These are phyloP conservation scores for Xylocopa sonorina DNA, from an alignment of 1,140 invertebrate species.

Conservation along the genomic window DNA sequence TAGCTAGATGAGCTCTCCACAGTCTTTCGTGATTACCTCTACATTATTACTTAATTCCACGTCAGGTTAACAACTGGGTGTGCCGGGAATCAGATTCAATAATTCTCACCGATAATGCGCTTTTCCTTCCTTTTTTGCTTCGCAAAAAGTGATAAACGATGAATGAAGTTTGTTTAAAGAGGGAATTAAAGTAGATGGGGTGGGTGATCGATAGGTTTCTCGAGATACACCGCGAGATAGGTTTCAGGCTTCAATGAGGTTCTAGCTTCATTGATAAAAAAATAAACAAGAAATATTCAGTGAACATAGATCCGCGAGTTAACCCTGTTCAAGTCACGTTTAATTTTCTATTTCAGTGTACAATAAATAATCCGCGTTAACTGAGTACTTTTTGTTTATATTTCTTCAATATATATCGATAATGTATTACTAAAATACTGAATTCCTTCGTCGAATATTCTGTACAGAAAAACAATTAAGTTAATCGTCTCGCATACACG, in stretches of 20 bases:
- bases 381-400: conserved; percentile 1
- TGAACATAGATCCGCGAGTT: background rate
- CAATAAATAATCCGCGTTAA: background rate
- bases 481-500: background rate
- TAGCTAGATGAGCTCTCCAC: conserved; percentile 67
- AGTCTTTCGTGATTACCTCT: conserved; percentile 63
- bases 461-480: background rate
- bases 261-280: background rate
- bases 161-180: no score
- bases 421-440: background rate
- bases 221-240: no score
- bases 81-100: conserved; percentile 37
- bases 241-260: background rate
- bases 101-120: background rate
- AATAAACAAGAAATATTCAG: background rate
- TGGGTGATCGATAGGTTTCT: no score
- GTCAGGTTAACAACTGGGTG: conserved; percentile 54
- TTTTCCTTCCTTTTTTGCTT: background rate
- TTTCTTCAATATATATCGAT: no score
- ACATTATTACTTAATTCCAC: conserved; percentile 59
- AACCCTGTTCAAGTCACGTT: background rate
- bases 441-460: background rate
- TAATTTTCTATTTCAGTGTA: background rate
- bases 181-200: no score
- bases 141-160: no score